Percentiles rank a stretch among this genome's conserved stretches.
Evolutionary conservation across 2,113 vertebrate genomes (phyloP).

Genomic region (Perccottus glenii): DNA sequence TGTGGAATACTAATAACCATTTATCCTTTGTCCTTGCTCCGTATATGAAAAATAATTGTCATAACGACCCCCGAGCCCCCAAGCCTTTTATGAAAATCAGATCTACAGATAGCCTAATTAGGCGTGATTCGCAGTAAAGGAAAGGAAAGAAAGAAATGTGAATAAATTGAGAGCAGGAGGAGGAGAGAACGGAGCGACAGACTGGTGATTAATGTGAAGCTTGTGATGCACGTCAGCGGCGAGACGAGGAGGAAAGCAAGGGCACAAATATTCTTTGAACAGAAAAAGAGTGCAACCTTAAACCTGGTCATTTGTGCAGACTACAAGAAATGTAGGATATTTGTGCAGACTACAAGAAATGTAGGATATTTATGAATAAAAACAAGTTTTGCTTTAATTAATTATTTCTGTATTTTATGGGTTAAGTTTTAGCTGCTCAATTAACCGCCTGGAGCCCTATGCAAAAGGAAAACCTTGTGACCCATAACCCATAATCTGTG

Average conservation of each 20-base stretch:
- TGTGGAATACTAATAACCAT: slow-evolving; percentile 69
- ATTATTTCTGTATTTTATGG: too few species aligned
- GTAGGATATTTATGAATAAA: too few species aligned
- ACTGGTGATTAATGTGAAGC: slow-evolving; percentile 82
- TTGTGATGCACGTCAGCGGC: slow-evolving; percentile 75
- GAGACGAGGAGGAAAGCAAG: slow-evolving; percentile 45
- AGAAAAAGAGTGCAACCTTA: slow-evolving; percentile 27
- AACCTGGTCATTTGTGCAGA: neutral
- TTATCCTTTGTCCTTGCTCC: slow-evolving; percentile 73
- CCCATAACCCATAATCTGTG: too few species aligned
- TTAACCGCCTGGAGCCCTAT: too few species aligned
- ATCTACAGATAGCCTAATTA: slow-evolving; percentile 82
- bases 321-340: too few species aligned
- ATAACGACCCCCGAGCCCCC: slow-evolving; percentile 54
- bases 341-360: neutral
- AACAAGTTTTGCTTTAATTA: too few species aligned
- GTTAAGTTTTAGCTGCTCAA: too few species aligned
- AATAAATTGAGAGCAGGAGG: slow-evolving; percentile 78
- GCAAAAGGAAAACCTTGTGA: too few species aligned
- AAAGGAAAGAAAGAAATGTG: slow-evolving; percentile 79
- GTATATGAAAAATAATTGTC: slow-evolving; percentile 79
- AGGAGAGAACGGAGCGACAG: slow-evolving; percentile 76
- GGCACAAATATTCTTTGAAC: slow-evolving; percentile 46
- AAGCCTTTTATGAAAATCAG: slow-evolving; percentile 81
- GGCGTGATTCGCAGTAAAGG: slow-evolving; percentile 81